Base-by-base conservation (phyloP, 2,888 invertebrate genomes). In the Athripsodes cinereus region DNA sequence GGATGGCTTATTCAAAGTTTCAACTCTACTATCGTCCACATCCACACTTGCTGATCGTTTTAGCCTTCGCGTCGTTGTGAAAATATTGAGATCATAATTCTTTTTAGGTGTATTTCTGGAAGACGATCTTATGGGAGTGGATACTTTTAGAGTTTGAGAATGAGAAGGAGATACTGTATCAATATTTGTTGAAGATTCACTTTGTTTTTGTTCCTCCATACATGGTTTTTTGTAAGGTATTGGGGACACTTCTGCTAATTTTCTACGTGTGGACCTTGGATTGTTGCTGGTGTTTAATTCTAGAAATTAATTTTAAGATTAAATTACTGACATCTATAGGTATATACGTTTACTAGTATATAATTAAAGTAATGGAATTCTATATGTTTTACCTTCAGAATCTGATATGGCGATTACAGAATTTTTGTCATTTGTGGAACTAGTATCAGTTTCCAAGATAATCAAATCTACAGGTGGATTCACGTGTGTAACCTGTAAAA, bases 71-170 rank as follows among this genome's bases (percentile, higher is more conserved):
- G 46, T 46, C 2, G 50, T 44, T 26, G 52, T 18, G 3, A n/a
- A 5, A 11, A 18, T n/a, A 19, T 34, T 22, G 11, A 44, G 35
- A 18, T 55, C 22, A n/a, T 22, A 51, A 63, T 74, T 76, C 62
- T 76, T 73, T 18, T 76, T 77, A 1, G 65, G 61, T 1, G 72
- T 63, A 62, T 66, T 71, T 57, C 73, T 70, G 5, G 78, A 78
- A 61, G 75, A 78, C 1, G 73, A 70, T 26, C 71, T 68, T 5
- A 69, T 62, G 10, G 51, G 34, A n/a, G 51, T 22, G n/a, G 13
- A 11, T 1, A 22, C 2, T 26, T n/a, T 35, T 18, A 20, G 35
- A 1, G n/a, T 20, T 34, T 16, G 19, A 22, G 19, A 21, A 10
- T 3, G 20, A 22, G 26, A 13, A 18, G 20, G 16, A 73, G 73